A percentile compares a stretch with the other conserved stretches of the same genome.
phyloP scores from a whole-genome alignment of 2,888 invertebrate species.

The Capitulum mitella region DNA sequence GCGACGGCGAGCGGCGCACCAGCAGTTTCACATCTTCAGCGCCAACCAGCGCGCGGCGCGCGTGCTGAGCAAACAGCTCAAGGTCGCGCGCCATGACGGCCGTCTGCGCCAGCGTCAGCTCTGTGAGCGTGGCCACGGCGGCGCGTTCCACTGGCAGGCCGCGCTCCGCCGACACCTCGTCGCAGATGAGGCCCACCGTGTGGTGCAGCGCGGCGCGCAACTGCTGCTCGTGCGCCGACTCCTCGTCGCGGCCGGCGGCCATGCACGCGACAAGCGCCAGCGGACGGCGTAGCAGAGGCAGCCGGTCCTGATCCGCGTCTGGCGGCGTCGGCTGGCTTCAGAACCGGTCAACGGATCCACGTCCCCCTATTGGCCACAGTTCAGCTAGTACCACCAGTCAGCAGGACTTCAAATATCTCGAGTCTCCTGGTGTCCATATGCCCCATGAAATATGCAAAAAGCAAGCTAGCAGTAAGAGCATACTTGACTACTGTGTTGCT shows the following conservation, averaged over 20 bases:
- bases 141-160: constrained; percentile 51
- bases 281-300: too few species aligned
- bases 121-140: constrained; percentile 54
- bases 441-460: too few species aligned
- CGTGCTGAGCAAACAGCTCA: constrained; percentile 61
- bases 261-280: too few species aligned
- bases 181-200: constrained; percentile 51
- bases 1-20: constrained; percentile 53
- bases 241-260: constrained; percentile 25
- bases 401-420: too few species aligned
- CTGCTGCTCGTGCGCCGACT: constrained; percentile 47
- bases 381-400: too few species aligned
- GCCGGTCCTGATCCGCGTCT: too few species aligned
- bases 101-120: constrained; percentile 54
- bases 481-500: too few species aligned
- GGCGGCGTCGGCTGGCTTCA: too few species aligned
- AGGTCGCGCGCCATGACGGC: constrained; percentile 53
- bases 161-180: constrained; percentile 50
- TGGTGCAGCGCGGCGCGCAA: constrained; percentile 52
- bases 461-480: too few species aligned
- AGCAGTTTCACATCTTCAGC: constrained; percentile 58
- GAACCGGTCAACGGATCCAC: too few species aligned
- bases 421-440: too few species aligned
- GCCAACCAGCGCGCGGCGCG: constrained; percentile 55
- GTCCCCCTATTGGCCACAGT: too few species aligned